Evolutionary conservation across 2,113 vertebrate species (phyloP).

Genomic region (Podarcis cretensis): DNA sequence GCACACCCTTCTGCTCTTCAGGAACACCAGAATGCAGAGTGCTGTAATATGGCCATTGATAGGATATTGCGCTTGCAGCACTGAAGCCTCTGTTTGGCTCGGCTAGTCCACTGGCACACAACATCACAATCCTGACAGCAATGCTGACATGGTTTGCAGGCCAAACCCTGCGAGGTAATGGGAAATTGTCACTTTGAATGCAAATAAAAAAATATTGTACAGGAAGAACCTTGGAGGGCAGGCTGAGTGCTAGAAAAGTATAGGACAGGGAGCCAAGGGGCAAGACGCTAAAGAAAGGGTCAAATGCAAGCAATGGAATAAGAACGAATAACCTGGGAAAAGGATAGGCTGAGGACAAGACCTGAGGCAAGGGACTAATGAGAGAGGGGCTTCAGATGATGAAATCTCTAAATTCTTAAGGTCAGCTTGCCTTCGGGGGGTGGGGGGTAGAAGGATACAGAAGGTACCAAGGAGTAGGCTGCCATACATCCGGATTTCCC

Average conservation of each 20-base stretch:
- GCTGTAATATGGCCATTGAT: background rate
- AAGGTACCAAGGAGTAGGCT: background rate
- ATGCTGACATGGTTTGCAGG: background rate
- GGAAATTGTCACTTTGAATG: background rate
- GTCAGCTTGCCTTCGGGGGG: background rate
- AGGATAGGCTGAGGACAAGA: too few relatives aligned
- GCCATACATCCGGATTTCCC: too few relatives aligned
- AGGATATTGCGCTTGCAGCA: background rate
- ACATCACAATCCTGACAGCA: background rate
- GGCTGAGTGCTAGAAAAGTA: background rate
- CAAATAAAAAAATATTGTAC: background rate
- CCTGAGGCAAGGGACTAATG: background rate
- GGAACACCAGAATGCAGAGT: background rate
- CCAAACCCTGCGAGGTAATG: background rate
- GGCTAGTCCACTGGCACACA: background rate
- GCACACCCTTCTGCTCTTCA: background rate
- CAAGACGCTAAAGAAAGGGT: background rate
- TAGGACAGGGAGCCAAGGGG: background rate
- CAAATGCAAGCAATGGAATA: background rate
- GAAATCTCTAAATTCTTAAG: background rate
- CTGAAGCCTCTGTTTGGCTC: background rate
- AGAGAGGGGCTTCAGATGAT: background rate
- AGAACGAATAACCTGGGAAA: background rate
- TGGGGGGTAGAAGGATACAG: background rate
- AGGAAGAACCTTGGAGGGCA: background rate